These are phyloP conservation scores for Sebastes glaucus DNA, from an alignment of 2,797 vertebrate genomes.

Conservation along the genomic window DNA sequence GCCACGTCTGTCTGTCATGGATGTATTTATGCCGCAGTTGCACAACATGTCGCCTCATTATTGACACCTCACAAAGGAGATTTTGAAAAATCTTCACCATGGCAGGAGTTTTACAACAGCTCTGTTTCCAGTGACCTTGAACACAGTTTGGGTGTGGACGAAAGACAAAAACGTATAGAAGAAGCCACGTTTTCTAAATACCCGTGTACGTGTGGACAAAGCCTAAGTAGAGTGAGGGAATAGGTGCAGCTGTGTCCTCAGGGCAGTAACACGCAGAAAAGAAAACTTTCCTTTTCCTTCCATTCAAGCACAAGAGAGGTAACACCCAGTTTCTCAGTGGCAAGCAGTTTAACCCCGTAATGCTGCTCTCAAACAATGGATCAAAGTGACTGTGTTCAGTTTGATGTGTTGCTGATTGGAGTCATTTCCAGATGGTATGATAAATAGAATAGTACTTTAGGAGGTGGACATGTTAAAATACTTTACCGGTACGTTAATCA, in stretches of 20 bases:
- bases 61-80: too few species aligned
- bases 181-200: neutral
- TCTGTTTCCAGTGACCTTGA: too few species aligned
- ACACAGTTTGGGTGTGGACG: too few species aligned
- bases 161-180: too few species aligned
- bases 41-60: too few species aligned
- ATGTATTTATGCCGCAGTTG: too few species aligned
- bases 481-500: neutral
- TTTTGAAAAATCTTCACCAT: too few species aligned
- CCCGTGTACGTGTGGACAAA: too few species aligned
- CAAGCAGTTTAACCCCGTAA: conserved; percentile 10
- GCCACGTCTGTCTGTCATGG: too few species aligned
- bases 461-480: neutral
- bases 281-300: conserved; percentile 55
- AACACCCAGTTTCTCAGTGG: conserved; percentile 39
- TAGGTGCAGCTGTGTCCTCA: neutral
- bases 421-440: neutral
- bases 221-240: neutral
- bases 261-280: neutral
- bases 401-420: neutral
- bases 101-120: too few species aligned
- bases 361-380: conserved; percentile 17
- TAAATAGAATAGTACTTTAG: neutral
- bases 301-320: conserved; percentile 30
- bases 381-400: neutral